Evolutionary conservation across 1,140 invertebrate species (phyloP).

Genomic region (Neelides sp.): DNA sequence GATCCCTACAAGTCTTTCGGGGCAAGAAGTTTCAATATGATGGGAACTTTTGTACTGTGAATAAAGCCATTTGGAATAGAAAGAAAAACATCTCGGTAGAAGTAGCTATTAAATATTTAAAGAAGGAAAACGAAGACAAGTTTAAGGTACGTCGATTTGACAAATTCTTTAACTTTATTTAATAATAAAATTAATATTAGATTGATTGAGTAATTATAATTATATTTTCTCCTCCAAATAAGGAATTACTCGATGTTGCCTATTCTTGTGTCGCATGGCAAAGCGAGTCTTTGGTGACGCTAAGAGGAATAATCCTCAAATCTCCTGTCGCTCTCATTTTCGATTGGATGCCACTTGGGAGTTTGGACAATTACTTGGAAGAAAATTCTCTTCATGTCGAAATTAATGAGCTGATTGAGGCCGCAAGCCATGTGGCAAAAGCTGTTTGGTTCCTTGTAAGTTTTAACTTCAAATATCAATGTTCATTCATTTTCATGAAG

Average conservation of each 20-base stretch:
- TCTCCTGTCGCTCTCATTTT: constrained; percentile 63
- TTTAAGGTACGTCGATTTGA: constrained; percentile 39
- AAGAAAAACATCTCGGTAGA: constrained; percentile 55
- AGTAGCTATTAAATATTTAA: constrained; percentile 60
- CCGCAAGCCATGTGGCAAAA: constrained; percentile 30
- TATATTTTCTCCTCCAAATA: constrained; percentile 31
- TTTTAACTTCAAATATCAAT: neutral
- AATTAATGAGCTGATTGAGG: constrained; percentile 59
- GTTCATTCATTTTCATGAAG: neutral
- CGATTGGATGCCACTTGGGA: constrained; percentile 62
- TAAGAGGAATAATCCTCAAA: constrained; percentile 61
- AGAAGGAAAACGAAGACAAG: constrained; percentile 45
- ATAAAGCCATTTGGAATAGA: constrained; percentile 52
- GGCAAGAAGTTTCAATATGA: constrained; percentile 47
- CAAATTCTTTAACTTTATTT: neutral
- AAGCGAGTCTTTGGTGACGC: constrained; percentile 53
- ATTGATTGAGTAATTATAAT: neutral
- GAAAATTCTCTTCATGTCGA: constrained; percentile 38
- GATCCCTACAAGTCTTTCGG: constrained; percentile 51
- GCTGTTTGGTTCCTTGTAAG: constrained; percentile 30
- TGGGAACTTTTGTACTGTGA: constrained; percentile 47
- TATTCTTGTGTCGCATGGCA: constrained; percentile 61
- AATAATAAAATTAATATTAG: neutral
- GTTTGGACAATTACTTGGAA: constrained; percentile 53
- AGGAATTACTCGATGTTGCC: constrained; percentile 62